These are phyloP conservation scores for Pyrrhia umbra DNA, from an alignment of 2,888 invertebrate species.

Conservation along the genomic window DNA sequence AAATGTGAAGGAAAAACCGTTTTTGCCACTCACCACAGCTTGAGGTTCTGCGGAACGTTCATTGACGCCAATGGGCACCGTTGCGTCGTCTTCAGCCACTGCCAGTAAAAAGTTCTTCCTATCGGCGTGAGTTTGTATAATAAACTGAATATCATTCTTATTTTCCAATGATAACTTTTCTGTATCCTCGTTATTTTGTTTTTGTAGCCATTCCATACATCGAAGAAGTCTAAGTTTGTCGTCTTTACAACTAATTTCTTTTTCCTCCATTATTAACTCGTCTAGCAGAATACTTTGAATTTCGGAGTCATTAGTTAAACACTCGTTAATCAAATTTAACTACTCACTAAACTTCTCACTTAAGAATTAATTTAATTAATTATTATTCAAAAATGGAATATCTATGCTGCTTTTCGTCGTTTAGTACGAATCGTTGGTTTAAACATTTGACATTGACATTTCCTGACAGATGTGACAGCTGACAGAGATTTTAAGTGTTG, in stretches of 20 bases:
- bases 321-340: no score
- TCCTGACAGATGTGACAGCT: no score
- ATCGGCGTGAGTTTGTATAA: slow-evolving; percentile 81
- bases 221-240: slow-evolving; percentile 70
- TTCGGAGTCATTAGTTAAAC: no score
- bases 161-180: slow-evolving; percentile 78
- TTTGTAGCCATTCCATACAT: slow-evolving; percentile 83
- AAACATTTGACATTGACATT: no score
- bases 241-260: slow-evolving; percentile 16
- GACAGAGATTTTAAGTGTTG: no score
- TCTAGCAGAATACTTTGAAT: no score
- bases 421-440: no score
- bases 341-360: no score
- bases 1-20: not conserved
- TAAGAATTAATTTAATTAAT: no score
- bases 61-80: slow-evolving; percentile 80
- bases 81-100: slow-evolving; percentile 81
- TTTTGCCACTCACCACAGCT: slow-evolving; percentile 72
- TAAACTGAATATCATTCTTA: slow-evolving; percentile 84
- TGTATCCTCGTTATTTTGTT: slow-evolving; percentile 79
- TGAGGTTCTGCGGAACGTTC: slow-evolving; percentile 75
- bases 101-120: slow-evolving; percentile 80
- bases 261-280: slow-evolving; percentile 27
- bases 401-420: no score
- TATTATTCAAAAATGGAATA: no score